Base-by-base conservation (phyloP, 2,113 vertebrate species). In the Ctenodactylus gundi region DNA sequence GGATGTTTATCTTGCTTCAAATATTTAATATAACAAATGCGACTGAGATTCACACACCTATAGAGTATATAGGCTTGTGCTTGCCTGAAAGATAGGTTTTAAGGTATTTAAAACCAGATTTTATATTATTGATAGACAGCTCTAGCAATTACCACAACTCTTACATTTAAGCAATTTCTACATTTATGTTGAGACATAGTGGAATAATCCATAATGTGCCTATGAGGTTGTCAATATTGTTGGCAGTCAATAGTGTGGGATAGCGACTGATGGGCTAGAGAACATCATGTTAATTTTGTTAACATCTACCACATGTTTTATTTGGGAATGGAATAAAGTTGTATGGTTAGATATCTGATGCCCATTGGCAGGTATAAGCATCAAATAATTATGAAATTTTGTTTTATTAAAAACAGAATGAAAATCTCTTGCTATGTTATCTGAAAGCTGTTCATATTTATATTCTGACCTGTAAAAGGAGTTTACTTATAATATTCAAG, bases 61-160 rank as follows among this genome's bases (percentile, higher is more conserved):
- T 53, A 72, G 27, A 60, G 57, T 5, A 31, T 23, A 67, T 46
- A 53, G 46, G 1, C 15, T 80, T 83, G 53, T 46, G 9, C 39
- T 49, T 89, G 51, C 41, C 9, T 58, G 1, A 60, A 60, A 18
- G 36, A 62, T 68, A 81, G n/a, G 72, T 85, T 55, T 76, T 70
- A 51, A 92, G 58, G 13, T 64, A 57, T 68, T 94, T 84, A 86
- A 89, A 58, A 53, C 53, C 55, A 88, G 77, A 67, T 87, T 85
- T 46, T 23, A 17, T 41, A 77, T 13, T 73, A 34, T 25, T 57
- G 4, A 13, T 58, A 89, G 44, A 9, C 25, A 84, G 20, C 4
- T 75, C 12, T 36, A 31, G n/a, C 77, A 1, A 58, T 68, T 70
- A 86, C 46, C 57, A 4, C 77, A 85, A 62, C 1, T 2, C 31